Conservation (phyloP, 2,797 vertebrate species). For the Borostomias antarcticus region DNA sequence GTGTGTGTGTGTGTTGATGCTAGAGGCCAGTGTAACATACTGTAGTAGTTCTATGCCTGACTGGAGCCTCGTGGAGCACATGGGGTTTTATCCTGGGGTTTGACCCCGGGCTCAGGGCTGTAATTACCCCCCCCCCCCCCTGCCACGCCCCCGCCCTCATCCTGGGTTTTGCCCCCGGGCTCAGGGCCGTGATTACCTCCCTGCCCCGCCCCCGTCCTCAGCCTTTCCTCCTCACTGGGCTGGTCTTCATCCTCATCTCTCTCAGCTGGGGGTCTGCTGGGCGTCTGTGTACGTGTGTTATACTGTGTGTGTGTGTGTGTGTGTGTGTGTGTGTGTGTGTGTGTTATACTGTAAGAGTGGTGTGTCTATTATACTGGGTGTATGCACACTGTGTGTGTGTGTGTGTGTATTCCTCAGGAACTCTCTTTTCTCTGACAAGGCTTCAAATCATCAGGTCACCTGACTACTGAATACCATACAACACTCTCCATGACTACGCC, state of each 20-base stretch:
- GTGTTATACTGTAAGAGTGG: background rate
- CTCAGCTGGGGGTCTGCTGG: constrained; percentile 30
- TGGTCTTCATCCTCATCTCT: too few species aligned
- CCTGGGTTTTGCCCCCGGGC: constrained; percentile 43
- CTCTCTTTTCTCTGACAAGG: too few species aligned
- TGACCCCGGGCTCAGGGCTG: constrained; percentile 33
- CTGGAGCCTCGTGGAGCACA: background rate
- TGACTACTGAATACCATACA: too few species aligned
- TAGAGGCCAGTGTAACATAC: background rate
- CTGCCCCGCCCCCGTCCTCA: too few species aligned
- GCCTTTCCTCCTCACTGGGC: too few species aligned
- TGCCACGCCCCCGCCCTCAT: too few species aligned
- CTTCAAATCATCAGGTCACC: too few species aligned
- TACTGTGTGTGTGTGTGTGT: background rate
- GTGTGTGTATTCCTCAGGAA: too few species aligned
- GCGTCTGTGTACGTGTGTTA: constrained; percentile 35
- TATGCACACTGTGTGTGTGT: background rate
- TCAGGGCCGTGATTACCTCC: constrained; percentile 46
- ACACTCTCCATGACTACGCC: too few species aligned
- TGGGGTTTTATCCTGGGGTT: background rate
- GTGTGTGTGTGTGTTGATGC: background rate
- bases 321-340: background rate
- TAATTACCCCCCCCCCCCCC: background rate
- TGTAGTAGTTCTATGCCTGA: background rate
- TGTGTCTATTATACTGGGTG: background rate